Evolutionary conservation across 2,888 invertebrate genomes (phyloP).

Genomic region (Cantharis nigra): DNA sequence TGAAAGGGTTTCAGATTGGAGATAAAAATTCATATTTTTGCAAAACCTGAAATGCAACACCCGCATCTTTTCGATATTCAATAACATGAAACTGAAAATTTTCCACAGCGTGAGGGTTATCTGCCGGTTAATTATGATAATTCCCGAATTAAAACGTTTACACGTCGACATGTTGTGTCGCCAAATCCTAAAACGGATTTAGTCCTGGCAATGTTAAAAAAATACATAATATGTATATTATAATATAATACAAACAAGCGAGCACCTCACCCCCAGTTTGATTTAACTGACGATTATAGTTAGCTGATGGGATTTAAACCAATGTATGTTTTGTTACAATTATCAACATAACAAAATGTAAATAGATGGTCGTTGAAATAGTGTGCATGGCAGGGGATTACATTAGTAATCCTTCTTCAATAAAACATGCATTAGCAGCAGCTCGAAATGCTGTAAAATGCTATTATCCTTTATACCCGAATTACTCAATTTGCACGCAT

Average conservation of each 20-base stretch:
- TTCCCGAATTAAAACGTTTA: not conserved
- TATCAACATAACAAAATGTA: slow-evolving; percentile 50
- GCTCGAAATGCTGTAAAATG: slow-evolving; percentile 42
- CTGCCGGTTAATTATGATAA: not conserved
- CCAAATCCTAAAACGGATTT: not conserved
- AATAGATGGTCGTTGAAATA: slow-evolving; percentile 39
- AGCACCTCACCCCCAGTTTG: slow-evolving; percentile 23
- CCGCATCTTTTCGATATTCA: not conserved
- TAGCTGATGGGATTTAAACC: slow-evolving; percentile 44
- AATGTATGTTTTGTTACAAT: slow-evolving; percentile 52
- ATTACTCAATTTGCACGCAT: slow-evolving; percentile 17
- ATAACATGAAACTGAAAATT: not conserved
- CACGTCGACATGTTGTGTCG: not conserved
- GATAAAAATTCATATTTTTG: not conserved
- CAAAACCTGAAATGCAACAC: not conserved
- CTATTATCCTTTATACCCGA: slow-evolving; percentile 18
- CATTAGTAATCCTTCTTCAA: slow-evolving; percentile 45
- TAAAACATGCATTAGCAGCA: slow-evolving; percentile 40
- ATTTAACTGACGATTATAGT: slow-evolving; percentile 26
- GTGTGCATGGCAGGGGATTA: slow-evolving; percentile 43
- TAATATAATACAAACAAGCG: not conserved
- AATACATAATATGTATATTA: not conserved
- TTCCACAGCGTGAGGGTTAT: not conserved
- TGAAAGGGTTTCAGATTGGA: not conserved
- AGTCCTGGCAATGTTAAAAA: not conserved